These are phyloP conservation scores for Zosterops borbonicus DNA, from an alignment of 2,113 vertebrate genomes.

Conservation along the genomic window DNA sequence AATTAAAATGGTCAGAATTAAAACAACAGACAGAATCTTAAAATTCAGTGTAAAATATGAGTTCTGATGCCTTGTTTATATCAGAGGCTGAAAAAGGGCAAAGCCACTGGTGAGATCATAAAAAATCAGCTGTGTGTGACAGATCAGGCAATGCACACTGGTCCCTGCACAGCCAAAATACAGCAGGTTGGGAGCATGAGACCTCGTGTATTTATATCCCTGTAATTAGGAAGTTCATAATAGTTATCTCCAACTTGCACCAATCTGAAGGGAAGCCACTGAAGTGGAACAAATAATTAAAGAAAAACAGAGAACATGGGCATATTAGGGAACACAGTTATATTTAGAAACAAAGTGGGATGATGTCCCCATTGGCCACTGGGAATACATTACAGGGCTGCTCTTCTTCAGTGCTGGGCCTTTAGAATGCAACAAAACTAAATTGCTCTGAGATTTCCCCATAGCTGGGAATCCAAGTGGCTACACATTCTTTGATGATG, in stretches of 20 bases:
- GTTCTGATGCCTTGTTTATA: background rate
- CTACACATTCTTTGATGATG: background rate
- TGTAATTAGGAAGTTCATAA: slow-evolving; percentile 37
- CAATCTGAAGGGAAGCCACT: slow-evolving; percentile 28
- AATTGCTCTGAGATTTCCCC: slow-evolving; percentile 42
- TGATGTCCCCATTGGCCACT: background rate
- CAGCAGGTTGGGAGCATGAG: background rate
- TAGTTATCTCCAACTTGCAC: slow-evolving; percentile 3
- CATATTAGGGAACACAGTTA: slow-evolving; percentile 24
- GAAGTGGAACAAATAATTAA: slow-evolving; percentile 62
- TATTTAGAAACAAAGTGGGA: slow-evolving; percentile 42
- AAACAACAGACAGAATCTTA: background rate
- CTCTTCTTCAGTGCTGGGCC: background rate
- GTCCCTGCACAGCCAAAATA: background rate
- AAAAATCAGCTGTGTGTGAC: background rate
- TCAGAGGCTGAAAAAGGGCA: background rate
- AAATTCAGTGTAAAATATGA: background rate
- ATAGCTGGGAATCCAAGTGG: background rate
- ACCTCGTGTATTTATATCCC: slow-evolving; percentile 3
- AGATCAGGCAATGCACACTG: background rate
- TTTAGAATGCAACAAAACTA: slow-evolving; percentile 17
- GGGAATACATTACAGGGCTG: background rate
- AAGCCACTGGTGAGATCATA: background rate
- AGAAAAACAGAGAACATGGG: slow-evolving; percentile 54
- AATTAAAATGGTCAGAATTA: background rate